Conservation (phyloP, 2,113 vertebrate species). For the Spea multiplicata region DNA sequence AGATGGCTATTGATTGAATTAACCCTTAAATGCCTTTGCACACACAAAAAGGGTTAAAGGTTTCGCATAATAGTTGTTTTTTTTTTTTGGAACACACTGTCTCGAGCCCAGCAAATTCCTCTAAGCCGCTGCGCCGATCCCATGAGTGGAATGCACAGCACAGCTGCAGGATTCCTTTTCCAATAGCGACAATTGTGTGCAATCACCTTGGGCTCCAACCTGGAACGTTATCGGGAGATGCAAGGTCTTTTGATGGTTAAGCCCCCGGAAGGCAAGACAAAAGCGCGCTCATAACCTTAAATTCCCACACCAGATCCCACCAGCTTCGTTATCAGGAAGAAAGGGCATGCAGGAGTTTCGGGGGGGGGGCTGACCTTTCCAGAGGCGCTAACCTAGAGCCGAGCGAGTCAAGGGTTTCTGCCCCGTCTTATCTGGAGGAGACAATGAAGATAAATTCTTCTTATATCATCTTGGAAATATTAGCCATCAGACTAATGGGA, state of each 20-base stretch:
- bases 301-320: constrained; percentile 36
- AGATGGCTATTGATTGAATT: too few relatives aligned
- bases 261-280: constrained; percentile 43
- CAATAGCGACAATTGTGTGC: constrained; percentile 7
- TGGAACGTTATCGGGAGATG: constrained; percentile 41
- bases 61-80: neutral
- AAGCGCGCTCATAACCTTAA: constrained; percentile 31
- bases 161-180: neutral
- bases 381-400: neutral
- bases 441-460: too few relatives aligned
- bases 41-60: neutral
- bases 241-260: constrained; percentile 45
- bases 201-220: constrained; percentile 18
- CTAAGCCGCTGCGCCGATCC: neutral
- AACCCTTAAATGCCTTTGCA: too few relatives aligned
- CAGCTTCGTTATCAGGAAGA: constrained; percentile 27
- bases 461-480: too few relatives aligned
- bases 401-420: neutral
- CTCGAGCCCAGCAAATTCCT: neutral
- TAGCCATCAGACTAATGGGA: too few relatives aligned
- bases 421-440: too few relatives aligned
- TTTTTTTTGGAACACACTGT: neutral
- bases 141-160: neutral
- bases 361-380: constrained; percentile 12
- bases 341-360: neutral